Conservation (phyloP, 1,140 invertebrate species). For the Proctacanthus coquilletti region DNA sequence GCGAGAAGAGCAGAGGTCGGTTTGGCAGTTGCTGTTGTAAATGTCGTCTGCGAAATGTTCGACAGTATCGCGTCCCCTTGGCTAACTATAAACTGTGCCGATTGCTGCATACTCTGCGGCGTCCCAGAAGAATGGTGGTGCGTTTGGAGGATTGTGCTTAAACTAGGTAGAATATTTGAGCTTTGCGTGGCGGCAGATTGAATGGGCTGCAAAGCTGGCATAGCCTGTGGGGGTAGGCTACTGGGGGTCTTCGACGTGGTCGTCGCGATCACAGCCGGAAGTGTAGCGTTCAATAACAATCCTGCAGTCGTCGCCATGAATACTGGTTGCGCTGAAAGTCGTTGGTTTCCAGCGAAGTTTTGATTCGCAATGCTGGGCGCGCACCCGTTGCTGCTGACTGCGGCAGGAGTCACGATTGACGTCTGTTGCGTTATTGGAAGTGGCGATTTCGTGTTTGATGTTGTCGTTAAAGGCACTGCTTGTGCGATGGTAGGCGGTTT, state of each 20-base stretch:
- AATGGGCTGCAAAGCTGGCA: conserved; percentile 23
- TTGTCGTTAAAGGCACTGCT: conserved; percentile 8
- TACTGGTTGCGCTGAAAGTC: conserved; percentile 11
- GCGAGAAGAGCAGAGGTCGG: no score
- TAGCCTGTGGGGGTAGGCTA: conserved; percentile 5
- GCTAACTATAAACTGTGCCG: no score
- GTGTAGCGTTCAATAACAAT: conserved; percentile 19
- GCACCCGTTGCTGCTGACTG: no score
- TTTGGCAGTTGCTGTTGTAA: no score
- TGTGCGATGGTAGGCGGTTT: neutral
- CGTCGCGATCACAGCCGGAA: conserved; percentile 12
- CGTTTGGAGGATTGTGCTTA: conserved; percentile 25
- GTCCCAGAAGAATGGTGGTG: neutral
- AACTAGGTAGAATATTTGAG: conserved; percentile 11
- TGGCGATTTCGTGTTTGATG: neutral
- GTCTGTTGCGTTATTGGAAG: neutral
- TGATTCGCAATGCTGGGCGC: no score
- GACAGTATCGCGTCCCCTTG: no score
- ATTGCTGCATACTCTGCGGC: neutral
- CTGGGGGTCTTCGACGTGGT: neutral
- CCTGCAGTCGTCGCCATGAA: conserved; percentile 27
- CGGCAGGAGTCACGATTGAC: no score
- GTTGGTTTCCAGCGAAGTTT: conserved; percentile 9
- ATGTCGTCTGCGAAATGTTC: no score
- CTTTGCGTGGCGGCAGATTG: conserved; percentile 3